Conservation (phyloP, 30 jellyfish, hydroid and myxozoan genomes). For the Haliclystus octoradiatus region DNA sequence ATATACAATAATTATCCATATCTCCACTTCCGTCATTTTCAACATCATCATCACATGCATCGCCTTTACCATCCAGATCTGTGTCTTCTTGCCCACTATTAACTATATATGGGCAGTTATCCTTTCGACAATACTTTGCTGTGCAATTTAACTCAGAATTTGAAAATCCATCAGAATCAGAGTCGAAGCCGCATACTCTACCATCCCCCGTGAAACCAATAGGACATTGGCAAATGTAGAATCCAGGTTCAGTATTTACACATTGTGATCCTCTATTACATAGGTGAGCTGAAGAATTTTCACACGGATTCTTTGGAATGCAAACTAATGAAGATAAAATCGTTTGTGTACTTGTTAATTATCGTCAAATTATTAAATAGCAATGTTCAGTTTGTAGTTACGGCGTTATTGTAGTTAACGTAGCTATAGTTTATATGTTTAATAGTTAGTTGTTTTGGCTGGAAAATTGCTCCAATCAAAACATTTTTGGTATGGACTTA, state of each 20-base stretch:
- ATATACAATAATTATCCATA: neutral
- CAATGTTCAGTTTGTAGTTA: too few relatives aligned
- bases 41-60: constrained; percentile 47
- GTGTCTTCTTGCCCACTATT: constrained; percentile 60
- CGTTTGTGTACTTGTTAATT: too few relatives aligned
- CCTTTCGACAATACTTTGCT: constrained; percentile 17
- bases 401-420: too few relatives aligned
- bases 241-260: neutral
- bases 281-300: neutral
- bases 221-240: neutral
- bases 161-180: neutral
- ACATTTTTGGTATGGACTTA: too few relatives aligned
- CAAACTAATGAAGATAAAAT: neutral
- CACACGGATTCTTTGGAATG: neutral
- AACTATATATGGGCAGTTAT: constrained; percentile 34
- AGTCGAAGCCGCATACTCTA: neutral
- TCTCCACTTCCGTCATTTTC: constrained; percentile 35
- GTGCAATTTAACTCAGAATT: constrained; percentile 6
- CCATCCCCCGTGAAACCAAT: neutral
- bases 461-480: too few relatives aligned
- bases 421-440: too few relatives aligned
- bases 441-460: too few relatives aligned
- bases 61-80: constrained; percentile 47
- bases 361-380: too few relatives aligned
- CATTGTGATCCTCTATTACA: neutral